Evolutionary conservation across 2,888 invertebrate species (phyloP), one percentile per base, ranked within the genome.

Genomic region (Labia minor): DNA sequence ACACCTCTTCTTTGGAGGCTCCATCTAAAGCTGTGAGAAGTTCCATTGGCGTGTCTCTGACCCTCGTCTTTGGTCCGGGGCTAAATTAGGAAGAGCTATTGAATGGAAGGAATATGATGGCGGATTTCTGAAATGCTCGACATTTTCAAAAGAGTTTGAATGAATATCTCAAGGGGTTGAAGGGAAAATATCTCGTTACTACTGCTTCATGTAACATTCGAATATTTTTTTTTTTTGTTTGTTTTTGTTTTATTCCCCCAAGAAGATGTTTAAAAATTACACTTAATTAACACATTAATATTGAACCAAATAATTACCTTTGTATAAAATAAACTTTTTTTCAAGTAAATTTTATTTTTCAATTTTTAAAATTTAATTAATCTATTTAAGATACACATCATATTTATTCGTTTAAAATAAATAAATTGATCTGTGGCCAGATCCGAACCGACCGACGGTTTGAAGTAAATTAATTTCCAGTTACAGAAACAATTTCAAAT

Each of bases 61-160:
- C 49, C 49, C 49, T 49, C 49, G 49, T 49, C 49, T 49, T 49
- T 49, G 49, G 49, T 49, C 49, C 49, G 49, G 14, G 49, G 49
- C 49, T 49, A 49, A 49, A 49, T 49, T 49, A 49, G 49, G 49
- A 49, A 49, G 8, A 49, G 49, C 49, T 14, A 10, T 14, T 49
- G 49, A 49, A 49, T 49, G 49, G 49, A 49, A 14, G 6, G 49
- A 49, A 49, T 49, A 49, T 49, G 49, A 49, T 49, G 49, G 49
- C 49, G 14, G 49, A 49, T 49, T 49, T 49, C 49, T 49, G 49
- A 49, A 49, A 8, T 14, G 49, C 49, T 49, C 49, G 49, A 49
- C 49, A 49, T 49, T 49, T 49, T 49, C 49, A 49, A 49, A 49
- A 49, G 49, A 49, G 49, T 49, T 49, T 49, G 2, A 16, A 49